These are phyloP conservation scores for Aspidiotus rigidus DNA, from an alignment of 2,888 invertebrate species.

Conservation along the genomic window DNA sequence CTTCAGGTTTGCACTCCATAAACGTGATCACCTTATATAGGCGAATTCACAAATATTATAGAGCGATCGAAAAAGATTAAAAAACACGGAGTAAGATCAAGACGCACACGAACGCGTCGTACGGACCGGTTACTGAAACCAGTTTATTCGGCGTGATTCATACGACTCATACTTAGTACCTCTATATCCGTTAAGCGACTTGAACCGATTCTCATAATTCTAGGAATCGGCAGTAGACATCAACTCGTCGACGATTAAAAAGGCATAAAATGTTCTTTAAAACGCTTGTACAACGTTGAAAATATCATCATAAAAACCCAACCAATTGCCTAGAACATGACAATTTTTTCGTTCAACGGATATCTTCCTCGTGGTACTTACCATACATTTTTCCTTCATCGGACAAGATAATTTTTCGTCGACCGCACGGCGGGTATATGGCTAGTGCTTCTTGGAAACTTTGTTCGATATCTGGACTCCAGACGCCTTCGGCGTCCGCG, in stretches of 20 bases:
- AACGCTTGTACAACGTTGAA: too few relatives aligned
- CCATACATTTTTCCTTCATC: conserved; percentile 99
- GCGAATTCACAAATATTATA: neutral
- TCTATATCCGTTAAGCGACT: too few relatives aligned
- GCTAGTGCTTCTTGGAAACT: conserved; percentile 99
- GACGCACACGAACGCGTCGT: neutral
- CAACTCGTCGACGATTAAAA: too few relatives aligned
- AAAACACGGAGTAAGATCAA: neutral
- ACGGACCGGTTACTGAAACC: neutral
- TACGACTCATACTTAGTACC: too few relatives aligned
- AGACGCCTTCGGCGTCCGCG: conserved; percentile 98
- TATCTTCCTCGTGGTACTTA: conserved; percentile 53
- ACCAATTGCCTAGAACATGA: too few relatives aligned
- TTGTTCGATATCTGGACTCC: conserved; percentile 99
- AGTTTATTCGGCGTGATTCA: neutral
- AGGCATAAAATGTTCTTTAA: too few relatives aligned
- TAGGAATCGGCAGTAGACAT: too few relatives aligned
- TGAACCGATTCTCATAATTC: too few relatives aligned
- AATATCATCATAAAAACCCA: too few relatives aligned
- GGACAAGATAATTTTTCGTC: conserved; percentile 98
- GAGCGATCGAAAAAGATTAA: neutral
- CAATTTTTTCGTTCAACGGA: too few relatives aligned
- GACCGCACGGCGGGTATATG: conserved; percentile 98
- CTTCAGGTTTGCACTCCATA: neutral
- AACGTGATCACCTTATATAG: too few relatives aligned